phyloP scores from a whole-genome alignment of 2,888 invertebrate genomes.

The Ganaspis brasiliensis region DNA sequence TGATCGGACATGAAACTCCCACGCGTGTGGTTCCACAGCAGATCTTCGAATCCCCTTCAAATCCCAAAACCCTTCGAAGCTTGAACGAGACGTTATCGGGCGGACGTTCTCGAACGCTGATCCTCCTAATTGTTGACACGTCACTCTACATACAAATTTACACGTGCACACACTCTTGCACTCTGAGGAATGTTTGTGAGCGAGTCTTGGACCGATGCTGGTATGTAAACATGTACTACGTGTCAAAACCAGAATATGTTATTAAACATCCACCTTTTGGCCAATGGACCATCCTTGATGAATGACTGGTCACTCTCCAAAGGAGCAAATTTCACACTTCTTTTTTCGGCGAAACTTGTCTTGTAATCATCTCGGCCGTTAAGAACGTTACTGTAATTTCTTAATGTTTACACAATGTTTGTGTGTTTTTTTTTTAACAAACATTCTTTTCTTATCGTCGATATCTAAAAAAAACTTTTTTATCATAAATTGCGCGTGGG shows the following conservation, averaged over 20 bases:
- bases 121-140: slow-evolving; percentile 78
- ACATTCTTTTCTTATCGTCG: too few relatives aligned
- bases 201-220: slow-evolving; percentile 44
- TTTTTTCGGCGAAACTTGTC: background rate
- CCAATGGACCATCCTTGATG: slow-evolving; percentile 49
- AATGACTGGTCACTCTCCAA: slow-evolving; percentile 43
- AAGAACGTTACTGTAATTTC: background rate
- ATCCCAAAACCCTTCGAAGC: slow-evolving; percentile 63
- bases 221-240: slow-evolving; percentile 58
- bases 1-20: slow-evolving; percentile 78
- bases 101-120: slow-evolving; percentile 73
- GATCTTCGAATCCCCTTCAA: slow-evolving; percentile 51
- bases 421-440: too few relatives aligned
- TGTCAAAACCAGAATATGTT: slow-evolving; percentile 66
- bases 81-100: slow-evolving; percentile 71
- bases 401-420: background rate
- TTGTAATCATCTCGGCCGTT: background rate
- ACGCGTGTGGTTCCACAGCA: slow-evolving; percentile 64
- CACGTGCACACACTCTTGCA: slow-evolving; percentile 55
- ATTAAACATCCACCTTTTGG: slow-evolving; percentile 64
- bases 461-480: too few relatives aligned
- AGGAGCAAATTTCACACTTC: slow-evolving; percentile 36
- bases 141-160: slow-evolving; percentile 62
- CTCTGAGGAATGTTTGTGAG: slow-evolving; percentile 30
- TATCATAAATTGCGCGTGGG: too few relatives aligned